phyloP scores from a whole-genome alignment of 2,113 vertebrate genomes.

The Microcebus murinus region DNA sequence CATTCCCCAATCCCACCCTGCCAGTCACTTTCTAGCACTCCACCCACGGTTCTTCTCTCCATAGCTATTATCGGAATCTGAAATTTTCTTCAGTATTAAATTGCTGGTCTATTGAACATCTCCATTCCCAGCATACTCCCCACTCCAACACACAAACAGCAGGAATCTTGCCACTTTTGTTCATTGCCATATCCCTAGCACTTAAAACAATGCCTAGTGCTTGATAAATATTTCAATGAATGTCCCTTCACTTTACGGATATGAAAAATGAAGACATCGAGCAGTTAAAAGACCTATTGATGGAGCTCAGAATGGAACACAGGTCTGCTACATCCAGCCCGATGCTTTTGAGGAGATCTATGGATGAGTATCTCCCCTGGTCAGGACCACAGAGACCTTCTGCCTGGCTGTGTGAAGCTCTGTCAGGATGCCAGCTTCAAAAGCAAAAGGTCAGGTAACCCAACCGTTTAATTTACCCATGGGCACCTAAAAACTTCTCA shows the following conservation, averaged over 20 bases:
- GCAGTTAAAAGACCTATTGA: not conserved
- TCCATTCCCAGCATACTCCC: not conserved
- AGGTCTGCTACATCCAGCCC: not conserved
- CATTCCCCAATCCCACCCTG: no score
- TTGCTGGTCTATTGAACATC: not conserved
- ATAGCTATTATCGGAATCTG: not conserved
- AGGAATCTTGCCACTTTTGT: not conserved
- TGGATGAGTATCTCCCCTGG: not conserved
- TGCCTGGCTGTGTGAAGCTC: not conserved
- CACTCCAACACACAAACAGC: not conserved
- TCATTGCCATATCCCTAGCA: not conserved
- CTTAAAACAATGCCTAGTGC: not conserved
- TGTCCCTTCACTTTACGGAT: not conserved
- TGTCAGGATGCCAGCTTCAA: not conserved
- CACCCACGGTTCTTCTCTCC: not conserved
- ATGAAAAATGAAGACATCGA: not conserved
- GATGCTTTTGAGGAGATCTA: not conserved
- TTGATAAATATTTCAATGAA: not conserved
- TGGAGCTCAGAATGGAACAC: not conserved
- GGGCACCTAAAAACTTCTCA: constrained; percentile 13
- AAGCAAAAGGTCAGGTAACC: constrained; percentile 42
- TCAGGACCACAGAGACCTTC: not conserved
- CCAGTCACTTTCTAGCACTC: not conserved
- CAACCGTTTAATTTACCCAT: constrained; percentile 26
- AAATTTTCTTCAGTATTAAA: not conserved